Conservation (phyloP, 2,888 invertebrate species). For the Ernsta delagoae region DNA sequence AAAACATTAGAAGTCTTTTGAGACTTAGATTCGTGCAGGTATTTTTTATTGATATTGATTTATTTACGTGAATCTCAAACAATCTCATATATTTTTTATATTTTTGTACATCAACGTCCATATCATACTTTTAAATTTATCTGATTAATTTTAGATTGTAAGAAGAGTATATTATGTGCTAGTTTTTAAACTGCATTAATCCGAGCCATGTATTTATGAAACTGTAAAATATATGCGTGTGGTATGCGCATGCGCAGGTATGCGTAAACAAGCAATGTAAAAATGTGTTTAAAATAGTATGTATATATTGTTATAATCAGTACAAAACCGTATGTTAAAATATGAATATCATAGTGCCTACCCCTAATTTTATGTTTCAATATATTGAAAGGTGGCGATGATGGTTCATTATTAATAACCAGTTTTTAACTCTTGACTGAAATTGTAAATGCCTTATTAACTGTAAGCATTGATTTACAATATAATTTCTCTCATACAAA, state of each 20-base stretch:
- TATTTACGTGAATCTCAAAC: conserved; percentile 21
- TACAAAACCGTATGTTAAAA: conserved; percentile 20
- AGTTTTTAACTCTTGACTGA: conserved; percentile 19
- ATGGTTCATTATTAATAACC: background rate
- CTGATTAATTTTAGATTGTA: conserved; percentile 26
- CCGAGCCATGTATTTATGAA: conserved; percentile 75
- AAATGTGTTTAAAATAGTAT: conserved; percentile 38
- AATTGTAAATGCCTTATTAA: conserved; percentile 47
- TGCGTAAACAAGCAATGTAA: conserved; percentile 20
- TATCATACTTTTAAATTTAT: conserved; percentile 20
- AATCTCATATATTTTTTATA: conserved; percentile 20
- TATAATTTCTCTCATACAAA: conserved; percentile 24
- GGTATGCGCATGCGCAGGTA: too few relatives aligned
- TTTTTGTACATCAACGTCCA: conserved; percentile 29
- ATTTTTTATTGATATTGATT: conserved; percentile 6
- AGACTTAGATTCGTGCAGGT: background rate
- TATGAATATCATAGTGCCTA: conserved; percentile 10
- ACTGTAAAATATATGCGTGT: conserved; percentile 45
- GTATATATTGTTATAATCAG: conserved; percentile 31
- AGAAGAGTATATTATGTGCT: conserved; percentile 23
- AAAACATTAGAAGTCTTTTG: background rate
- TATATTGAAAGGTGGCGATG: background rate
- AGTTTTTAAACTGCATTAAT: conserved; percentile 52
- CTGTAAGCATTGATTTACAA: conserved; percentile 37
- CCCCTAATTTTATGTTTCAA: background rate